phyloP scores from a whole-genome alignment of 2,113 vertebrate genomes.

The Crypturellus undulatus region DNA sequence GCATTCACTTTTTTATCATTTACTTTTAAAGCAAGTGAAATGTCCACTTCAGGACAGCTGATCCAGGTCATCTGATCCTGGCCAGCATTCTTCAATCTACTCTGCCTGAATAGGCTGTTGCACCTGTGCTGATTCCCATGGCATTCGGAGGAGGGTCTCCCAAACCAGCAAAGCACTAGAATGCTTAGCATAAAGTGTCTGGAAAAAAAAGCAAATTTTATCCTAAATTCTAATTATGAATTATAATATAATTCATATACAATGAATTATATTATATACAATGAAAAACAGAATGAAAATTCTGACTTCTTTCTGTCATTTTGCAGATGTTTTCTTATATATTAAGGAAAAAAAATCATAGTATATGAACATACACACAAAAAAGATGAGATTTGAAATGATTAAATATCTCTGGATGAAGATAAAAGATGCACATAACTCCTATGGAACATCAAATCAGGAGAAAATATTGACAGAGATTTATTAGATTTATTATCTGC shows the following conservation, averaged over 20 bases:
- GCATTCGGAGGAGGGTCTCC: not conserved
- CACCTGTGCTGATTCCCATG: not conserved
- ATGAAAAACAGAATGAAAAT: not conserved
- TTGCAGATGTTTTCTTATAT: not conserved
- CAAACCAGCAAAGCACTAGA: not conserved
- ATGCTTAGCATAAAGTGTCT: not conserved
- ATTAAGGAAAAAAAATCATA: not conserved
- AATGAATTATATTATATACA: not conserved
- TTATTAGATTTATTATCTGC: not conserved
- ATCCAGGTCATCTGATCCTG: too few relatives aligned
- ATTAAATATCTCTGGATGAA: not conserved
- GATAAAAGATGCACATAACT: not conserved
- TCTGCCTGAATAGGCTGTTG: not conserved
- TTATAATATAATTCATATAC: not conserved
- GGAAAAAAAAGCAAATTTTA: not conserved
- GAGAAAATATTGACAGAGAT: not conserved
- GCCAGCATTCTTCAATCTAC: not conserved
- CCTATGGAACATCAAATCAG: not conserved
- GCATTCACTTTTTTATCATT: rapidly evolving
- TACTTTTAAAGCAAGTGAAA: not conserved
- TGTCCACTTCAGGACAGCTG: too few relatives aligned
- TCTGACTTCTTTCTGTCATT: not conserved
- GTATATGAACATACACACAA: not conserved
- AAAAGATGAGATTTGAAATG: not conserved
- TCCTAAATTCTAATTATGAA: not conserved